A percentile compares a stretch with the other conserved stretches of the same genome.
These are phyloP conservation scores for Drosophila robusta DNA, from an alignment of 2,888 invertebrate species.

Conservation along the genomic window DNA sequence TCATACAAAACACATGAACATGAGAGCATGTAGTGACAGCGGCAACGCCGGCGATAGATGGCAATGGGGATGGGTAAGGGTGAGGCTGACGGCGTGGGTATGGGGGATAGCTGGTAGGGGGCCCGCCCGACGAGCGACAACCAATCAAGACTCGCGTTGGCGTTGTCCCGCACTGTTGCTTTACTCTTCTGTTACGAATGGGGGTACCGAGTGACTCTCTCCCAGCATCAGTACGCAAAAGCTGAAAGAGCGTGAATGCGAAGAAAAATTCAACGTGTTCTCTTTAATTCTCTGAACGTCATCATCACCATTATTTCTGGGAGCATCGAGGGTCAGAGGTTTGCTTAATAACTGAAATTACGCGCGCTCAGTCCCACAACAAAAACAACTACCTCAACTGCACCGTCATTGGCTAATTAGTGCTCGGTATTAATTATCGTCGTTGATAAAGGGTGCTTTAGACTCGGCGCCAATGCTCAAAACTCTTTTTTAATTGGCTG, in stretches of 20 bases:
- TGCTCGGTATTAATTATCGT: conserved; percentile 54
- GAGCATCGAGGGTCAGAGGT: too few relatives aligned
- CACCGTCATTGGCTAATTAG: conserved; percentile 76
- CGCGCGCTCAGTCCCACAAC: background rate
- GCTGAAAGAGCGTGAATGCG: conserved; percentile 39
- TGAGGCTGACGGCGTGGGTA: conserved; percentile 9
- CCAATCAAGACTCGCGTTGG: conserved; percentile 70
- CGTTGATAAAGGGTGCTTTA: conserved; percentile 41
- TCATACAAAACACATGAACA: conserved; percentile 46
- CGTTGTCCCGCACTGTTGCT: conserved; percentile 61
- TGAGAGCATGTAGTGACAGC: conserved; percentile 31
- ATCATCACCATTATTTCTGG: background rate
- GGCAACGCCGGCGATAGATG: conserved; percentile 25
- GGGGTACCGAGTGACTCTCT: conserved; percentile 19
- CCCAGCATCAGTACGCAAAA: conserved; percentile 37
- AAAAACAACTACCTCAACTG: conserved; percentile 20
- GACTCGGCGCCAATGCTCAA: conserved; percentile 14
- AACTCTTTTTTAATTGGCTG: conserved; percentile 45
- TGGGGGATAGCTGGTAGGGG: conserved; percentile 33
- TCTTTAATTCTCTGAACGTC: conserved; percentile 37
- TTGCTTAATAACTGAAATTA: conserved; percentile 48
- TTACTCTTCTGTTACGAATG: conserved; percentile 59
- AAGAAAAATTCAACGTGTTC: conserved; percentile 22
- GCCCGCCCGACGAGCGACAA: conserved; percentile 57
- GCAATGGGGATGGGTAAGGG: conserved; percentile 1